Base-by-base conservation (phyloP, 2,113 vertebrate genomes). In the Perca schrenkii region DNA sequence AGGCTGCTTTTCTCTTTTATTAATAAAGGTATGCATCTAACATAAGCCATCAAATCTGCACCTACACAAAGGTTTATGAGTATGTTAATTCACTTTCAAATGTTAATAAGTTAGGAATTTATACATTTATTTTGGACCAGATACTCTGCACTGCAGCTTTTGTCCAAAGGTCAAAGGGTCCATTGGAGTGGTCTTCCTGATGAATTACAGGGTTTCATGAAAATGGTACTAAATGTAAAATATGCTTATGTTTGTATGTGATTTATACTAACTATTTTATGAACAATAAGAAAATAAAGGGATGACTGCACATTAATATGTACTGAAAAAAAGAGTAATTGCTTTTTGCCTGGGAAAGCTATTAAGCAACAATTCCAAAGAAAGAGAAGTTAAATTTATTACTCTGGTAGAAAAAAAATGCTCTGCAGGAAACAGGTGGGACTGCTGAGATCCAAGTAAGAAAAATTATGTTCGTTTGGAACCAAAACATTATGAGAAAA, bases 361-460 rank as follows among this genome's bases (percentile, higher is more conserved):
- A 80, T 93, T 88, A 86, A 84, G 81, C 74, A 79, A 60, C 67
- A 80, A 71, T 86, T 79, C 85, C 85, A 70, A 61, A 86, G 84
- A 88, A 92, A 65, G 43, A 81, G 76, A 66, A 54, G 75, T 79
- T 90, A 56, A 86, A 94, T 93, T 92, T 94, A 94, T 93, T 74
- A 83, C 92, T 75, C 68, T 60, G 47, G 52, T 74, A 54, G 43
- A 72, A 80, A 69, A 87, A 87, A 76, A 63, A 54, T 68, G 36
- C 52, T 63, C 67, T 74, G 82, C 83, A 89, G 89, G 89, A 93
- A 94, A 89, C 91, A 93, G 91, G 91, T 92, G 90, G 77, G 81
- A 80, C 80, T 86, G 82, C 72, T 90, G 79, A 88, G 86, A 90
- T 80, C 88, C 82, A 88, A 87, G 88, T 56, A 66, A 91, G 83